These are phyloP conservation scores for Nasonia oneida DNA, from an alignment of 2,888 invertebrate species.

Conservation along the genomic window DNA sequence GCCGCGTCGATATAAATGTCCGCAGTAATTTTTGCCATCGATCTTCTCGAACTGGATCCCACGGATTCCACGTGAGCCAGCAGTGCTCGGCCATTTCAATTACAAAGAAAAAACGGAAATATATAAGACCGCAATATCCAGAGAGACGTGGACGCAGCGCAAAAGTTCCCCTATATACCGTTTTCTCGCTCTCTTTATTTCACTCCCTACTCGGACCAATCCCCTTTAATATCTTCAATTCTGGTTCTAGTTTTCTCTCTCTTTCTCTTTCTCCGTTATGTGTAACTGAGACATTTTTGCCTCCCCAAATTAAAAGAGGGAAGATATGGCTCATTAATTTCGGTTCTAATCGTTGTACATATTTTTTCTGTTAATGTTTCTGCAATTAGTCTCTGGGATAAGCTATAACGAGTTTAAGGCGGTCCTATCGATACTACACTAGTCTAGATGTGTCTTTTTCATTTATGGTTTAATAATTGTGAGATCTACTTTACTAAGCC, in stretches of 20 bases:
- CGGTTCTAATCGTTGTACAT: neutral
- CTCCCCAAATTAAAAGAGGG: constrained; percentile 12
- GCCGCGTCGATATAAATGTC: neutral
- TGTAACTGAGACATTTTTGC: neutral
- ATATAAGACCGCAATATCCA: constrained; percentile 15
- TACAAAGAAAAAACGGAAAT: neutral
- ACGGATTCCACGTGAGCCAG: neutral
- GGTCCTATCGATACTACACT: no score
- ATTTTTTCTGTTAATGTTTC: neutral
- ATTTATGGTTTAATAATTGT: no score
- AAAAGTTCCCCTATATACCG: constrained; percentile 7
- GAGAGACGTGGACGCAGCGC: neutral
- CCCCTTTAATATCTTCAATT: constrained; percentile 44
- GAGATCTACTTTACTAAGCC: no score
- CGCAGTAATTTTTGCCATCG: neutral
- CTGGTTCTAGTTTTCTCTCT: neutral
- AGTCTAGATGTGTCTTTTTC: no score
- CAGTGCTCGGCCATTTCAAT: neutral
- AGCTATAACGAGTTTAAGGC: neutral
- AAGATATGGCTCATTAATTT: neutral
- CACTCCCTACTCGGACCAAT: constrained; percentile 15
- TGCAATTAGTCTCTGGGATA: neutral
- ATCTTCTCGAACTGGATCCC: neutral
- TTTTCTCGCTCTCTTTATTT: constrained; percentile 16
- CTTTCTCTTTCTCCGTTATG: neutral